Evolutionary conservation across 2,797 vertebrate species (phyloP).

Genomic region (Philypnodon macrostomus): DNA sequence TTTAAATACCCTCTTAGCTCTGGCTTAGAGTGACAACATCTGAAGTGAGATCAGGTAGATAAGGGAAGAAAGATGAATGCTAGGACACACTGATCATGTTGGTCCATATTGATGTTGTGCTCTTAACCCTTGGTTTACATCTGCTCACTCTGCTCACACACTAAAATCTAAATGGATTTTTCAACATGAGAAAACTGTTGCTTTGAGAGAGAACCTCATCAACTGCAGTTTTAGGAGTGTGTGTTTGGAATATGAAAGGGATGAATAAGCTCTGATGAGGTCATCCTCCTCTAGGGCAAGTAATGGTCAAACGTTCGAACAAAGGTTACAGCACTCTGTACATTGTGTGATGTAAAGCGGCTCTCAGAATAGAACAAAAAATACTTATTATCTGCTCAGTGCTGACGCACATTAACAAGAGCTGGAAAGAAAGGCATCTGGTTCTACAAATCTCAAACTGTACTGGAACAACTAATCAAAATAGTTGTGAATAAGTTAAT

Average conservation of each 20-base stretch:
- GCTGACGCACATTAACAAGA: too few species aligned
- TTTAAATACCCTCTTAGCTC: conserved; percentile 32
- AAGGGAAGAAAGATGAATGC: conserved; percentile 31
- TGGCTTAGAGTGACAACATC: conserved; percentile 20
- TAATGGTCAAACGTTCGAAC: conserved; percentile 43
- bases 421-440: too few species aligned
- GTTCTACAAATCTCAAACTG: not conserved
- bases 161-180: conserved; percentile 17
- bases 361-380: conserved; percentile 20
- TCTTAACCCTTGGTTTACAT: not conserved
- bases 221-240: conserved; percentile 22
- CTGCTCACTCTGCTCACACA: not conserved
- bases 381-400: not conserved
- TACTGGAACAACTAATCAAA: too few species aligned
- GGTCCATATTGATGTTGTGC: conserved; percentile 32
- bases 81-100: conserved; percentile 34
- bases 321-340: conserved; percentile 36
- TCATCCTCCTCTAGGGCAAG: conserved; percentile 40
- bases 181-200: conserved; percentile 22
- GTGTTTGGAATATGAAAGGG: conserved; percentile 23
- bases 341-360: conserved; percentile 21
- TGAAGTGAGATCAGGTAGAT: conserved; percentile 23
- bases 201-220: conserved; percentile 35
- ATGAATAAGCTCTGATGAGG: conserved; percentile 31
- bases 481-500: too few species aligned